These are phyloP conservation scores for Corvus hawaiiensis DNA, from an alignment of 2,113 vertebrate species.

Conservation along the genomic window DNA sequence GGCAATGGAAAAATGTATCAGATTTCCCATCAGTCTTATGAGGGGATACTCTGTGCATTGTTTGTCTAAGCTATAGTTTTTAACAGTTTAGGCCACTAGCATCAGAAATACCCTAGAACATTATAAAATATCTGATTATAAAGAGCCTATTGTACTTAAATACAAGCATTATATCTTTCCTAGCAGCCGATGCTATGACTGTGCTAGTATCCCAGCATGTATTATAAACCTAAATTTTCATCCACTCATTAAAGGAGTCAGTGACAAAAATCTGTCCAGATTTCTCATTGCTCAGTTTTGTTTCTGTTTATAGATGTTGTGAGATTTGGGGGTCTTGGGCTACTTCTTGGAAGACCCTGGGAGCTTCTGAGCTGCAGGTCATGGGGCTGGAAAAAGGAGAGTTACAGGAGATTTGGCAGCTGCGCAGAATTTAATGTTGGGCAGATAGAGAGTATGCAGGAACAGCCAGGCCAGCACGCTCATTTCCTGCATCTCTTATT, in stretches of 20 bases:
- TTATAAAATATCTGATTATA: not conserved
- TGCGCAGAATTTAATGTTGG: not conserved
- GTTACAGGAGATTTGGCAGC: not conserved
- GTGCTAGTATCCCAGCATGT: not conserved
- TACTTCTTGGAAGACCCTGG: not conserved
- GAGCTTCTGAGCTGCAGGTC: not conserved
- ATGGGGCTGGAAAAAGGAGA: not conserved
- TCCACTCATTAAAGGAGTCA: not conserved
- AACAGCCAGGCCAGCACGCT: not conserved
- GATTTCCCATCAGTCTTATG: not conserved
- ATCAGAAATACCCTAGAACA: not conserved
- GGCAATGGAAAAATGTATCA: slow-evolving; percentile 13
- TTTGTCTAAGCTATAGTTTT: not conserved
- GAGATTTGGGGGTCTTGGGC: not conserved
- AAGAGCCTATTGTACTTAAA: not conserved
- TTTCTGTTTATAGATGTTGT: not conserved
- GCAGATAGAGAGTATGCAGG: not conserved
- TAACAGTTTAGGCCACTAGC: not conserved
- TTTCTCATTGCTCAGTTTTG: not conserved
- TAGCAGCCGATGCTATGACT: not conserved
- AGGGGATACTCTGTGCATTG: not conserved
- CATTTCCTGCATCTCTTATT: not conserved
- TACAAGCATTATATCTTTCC: not conserved
- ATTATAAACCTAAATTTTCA: not conserved
- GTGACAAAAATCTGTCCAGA: not conserved